phyloP scores from a whole-genome alignment of 2,888 invertebrate genomes.

The Aethes cnicana region DNA sequence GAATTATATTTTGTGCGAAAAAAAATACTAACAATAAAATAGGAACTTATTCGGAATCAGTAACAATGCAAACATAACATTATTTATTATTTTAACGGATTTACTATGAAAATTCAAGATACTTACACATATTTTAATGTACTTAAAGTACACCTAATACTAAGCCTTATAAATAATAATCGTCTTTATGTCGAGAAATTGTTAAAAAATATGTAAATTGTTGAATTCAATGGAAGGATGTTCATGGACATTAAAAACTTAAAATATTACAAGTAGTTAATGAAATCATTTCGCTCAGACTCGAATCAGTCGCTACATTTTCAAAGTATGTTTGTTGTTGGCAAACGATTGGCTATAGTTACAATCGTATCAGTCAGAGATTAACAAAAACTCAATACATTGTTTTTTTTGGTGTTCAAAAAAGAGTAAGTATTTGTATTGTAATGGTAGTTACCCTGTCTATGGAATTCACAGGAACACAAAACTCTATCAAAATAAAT shows the following conservation, averaged over 20 bases:
- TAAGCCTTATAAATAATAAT: slow-evolving; percentile 19
- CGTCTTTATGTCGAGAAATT: not conserved
- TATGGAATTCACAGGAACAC: slow-evolving; percentile 19
- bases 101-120: slow-evolving; percentile 1
- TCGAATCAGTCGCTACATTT: too few relatives aligned
- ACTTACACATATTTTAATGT: slow-evolving; percentile 18
- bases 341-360: too few relatives aligned
- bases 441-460: slow-evolving; percentile 28
- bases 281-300: too few relatives aligned
- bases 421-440: too few relatives aligned
- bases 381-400: too few relatives aligned
- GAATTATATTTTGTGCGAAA: slow-evolving; percentile 36
- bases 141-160: slow-evolving; percentile 23
- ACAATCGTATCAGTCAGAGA: too few relatives aligned
- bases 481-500: slow-evolving; percentile 1
- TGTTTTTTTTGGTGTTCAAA: too few relatives aligned
- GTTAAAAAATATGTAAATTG: not conserved
- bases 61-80: slow-evolving; percentile 9
- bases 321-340: too few relatives aligned
- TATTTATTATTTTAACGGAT: not conserved
- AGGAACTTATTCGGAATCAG: slow-evolving; percentile 32
- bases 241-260: slow-evolving; percentile 14
- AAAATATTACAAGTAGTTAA: too few relatives aligned
- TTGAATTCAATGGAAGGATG: slow-evolving; percentile 20
- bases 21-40: slow-evolving; percentile 34